Percentiles rank a stretch among this genome's conserved stretches.
Evolutionary conservation across 1,140 invertebrate species (phyloP).

Genomic region (Bombus huntii): DNA sequence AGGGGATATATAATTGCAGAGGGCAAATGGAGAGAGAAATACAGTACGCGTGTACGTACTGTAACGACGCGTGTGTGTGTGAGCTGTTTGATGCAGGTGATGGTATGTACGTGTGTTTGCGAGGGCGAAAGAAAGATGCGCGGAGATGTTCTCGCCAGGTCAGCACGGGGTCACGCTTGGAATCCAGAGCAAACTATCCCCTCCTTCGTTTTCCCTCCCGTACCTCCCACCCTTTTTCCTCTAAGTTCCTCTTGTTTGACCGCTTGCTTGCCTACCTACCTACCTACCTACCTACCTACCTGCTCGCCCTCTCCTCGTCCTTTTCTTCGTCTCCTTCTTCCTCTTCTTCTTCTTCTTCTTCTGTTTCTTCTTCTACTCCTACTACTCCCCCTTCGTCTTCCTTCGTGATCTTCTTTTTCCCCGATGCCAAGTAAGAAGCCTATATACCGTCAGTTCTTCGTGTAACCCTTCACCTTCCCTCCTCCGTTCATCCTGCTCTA

Average conservation of each 20-base stretch:
- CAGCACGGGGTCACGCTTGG: conserved; percentile 81
- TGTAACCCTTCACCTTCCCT: conserved; percentile 54
- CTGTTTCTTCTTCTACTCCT: not conserved
- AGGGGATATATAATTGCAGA: conserved; percentile 65
- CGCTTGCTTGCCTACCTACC: conserved; percentile 54
- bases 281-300: conserved; percentile 52
- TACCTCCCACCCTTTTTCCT: conserved; percentile 51
- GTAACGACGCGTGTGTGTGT: not conserved
- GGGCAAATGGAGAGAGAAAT: conserved; percentile 52
- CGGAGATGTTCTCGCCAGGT: conserved; percentile 82
- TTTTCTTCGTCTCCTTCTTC: conserved; percentile 22
- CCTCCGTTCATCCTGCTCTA: conserved; percentile 13
- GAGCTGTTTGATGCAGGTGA: not conserved
- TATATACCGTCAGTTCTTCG: conserved; percentile 58
- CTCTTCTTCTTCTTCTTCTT: conserved; percentile 17
- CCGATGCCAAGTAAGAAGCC: conserved; percentile 64
- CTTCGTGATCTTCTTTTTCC: conserved; percentile 53
- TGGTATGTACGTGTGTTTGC: conserved; percentile 39
- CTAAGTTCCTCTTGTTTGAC: conserved; percentile 57
- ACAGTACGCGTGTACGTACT: conserved; percentile 40
- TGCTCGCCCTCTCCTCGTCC: conserved; percentile 19
- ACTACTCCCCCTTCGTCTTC: conserved; percentile 14
- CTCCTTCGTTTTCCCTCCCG: conserved; percentile 60
- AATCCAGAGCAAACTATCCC: conserved; percentile 83
- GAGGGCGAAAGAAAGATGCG: conserved; percentile 71